Conservation (phyloP, 2,797 vertebrate species). For the Tinamus major region DNA sequence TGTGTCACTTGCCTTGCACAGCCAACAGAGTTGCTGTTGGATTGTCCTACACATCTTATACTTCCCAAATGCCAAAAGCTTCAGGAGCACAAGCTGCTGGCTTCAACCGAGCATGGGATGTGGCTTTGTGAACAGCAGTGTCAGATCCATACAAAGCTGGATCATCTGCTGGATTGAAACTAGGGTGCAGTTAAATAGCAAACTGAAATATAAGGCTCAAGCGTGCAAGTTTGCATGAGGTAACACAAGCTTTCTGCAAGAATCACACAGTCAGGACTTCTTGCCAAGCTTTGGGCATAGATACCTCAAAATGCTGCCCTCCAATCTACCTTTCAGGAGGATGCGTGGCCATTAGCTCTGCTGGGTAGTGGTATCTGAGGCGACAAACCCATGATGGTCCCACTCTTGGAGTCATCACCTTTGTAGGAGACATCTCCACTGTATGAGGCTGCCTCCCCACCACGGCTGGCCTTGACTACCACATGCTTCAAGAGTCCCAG, state of each 20-base stretch:
- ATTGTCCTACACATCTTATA: background rate
- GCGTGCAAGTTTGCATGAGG: rapidly evolving
- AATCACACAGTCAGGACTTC: background rate
- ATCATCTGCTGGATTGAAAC: background rate
- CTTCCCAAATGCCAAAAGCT: background rate
- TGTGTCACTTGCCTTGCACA: rapidly evolving
- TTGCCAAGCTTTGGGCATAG: background rate
- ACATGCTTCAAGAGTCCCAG: background rate
- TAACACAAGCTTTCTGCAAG: rapidly evolving
- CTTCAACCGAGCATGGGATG: rapidly evolving
- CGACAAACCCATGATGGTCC: background rate
- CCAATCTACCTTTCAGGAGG: background rate
- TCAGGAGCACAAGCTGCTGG: rapidly evolving
- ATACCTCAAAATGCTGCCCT: background rate
- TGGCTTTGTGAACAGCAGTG: background rate
- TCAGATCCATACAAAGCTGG: background rate
- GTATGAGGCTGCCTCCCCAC: too few relatives aligned
- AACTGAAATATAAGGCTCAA: rapidly evolving
- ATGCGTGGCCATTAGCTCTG: background rate
- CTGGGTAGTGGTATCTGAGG: background rate
- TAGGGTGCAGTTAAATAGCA: rapidly evolving
- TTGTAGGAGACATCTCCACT: too few relatives aligned
- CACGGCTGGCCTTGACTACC: background rate
- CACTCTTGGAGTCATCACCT: rapidly evolving
- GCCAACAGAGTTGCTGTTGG: background rate